phyloP scores from a whole-genome alignment of 2,888 invertebrate genomes.

The Antheraea yamamai region DNA sequence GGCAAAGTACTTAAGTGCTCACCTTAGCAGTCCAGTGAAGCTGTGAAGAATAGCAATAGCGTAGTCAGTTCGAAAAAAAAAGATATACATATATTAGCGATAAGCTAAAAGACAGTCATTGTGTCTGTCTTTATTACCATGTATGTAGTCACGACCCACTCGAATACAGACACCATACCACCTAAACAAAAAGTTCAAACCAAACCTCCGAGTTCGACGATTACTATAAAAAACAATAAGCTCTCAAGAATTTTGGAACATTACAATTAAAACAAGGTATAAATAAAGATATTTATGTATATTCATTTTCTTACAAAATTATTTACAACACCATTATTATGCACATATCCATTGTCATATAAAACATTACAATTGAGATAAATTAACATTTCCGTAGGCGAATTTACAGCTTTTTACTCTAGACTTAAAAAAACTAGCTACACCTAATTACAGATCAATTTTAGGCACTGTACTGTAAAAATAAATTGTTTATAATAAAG shows the following conservation, averaged over 20 bases:
- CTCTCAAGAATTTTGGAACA: not conserved
- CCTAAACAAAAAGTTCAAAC: too few species aligned
- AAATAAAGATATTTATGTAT: slow-evolving; percentile 79
- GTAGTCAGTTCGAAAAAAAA: too few species aligned
- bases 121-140: too few species aligned
- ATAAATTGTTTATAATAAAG: slow-evolving; percentile 18
- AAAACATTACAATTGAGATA: slow-evolving; percentile 76
- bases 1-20: too few species aligned
- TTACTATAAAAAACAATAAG: not conserved
- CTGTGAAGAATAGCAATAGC: too few species aligned
- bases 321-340: slow-evolving; percentile 79
- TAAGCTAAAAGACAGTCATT: too few species aligned
- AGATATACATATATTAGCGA: too few species aligned
- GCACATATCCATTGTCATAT: slow-evolving; percentile 77
- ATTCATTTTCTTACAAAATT: slow-evolving; percentile 77
- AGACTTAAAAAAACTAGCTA: slow-evolving; percentile 50
- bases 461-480: slow-evolving; percentile 68
- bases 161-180: too few species aligned
- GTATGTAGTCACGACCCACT: too few species aligned
- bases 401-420: slow-evolving; percentile 65
- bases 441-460: slow-evolving; percentile 66
- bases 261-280: slow-evolving; percentile 41
- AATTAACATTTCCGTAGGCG: slow-evolving; percentile 67
- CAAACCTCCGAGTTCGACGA: not conserved
- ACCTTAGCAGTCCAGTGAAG: too few species aligned